A percentile compares a stretch with the other conserved stretches of the same genome.
Evolutionary conservation across 64 coral and sea anemone genomes (phyloP).

Genomic region (Pachyseris speciosa): DNA sequence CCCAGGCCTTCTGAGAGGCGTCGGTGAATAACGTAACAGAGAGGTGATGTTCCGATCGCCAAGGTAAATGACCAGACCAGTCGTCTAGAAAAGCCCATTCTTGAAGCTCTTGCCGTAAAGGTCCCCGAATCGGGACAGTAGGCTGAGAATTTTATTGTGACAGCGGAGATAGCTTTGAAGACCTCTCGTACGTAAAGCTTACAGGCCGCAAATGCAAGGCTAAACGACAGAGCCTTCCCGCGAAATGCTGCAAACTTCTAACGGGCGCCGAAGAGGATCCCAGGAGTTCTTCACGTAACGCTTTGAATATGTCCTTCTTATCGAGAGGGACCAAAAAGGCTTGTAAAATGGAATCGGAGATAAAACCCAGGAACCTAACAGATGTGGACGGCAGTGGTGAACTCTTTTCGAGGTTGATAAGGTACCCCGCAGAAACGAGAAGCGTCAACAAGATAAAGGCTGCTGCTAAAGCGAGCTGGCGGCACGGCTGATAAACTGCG

Average conservation of each 20-base stretch:
- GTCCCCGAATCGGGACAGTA: neutral
- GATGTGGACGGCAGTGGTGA: slow-evolving; percentile 8
- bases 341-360: slow-evolving; percentile 46
- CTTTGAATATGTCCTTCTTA: neutral
- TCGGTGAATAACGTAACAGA: slow-evolving; percentile 5
- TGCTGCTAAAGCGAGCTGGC: slow-evolving; percentile 2
- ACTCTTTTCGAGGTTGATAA: slow-evolving; percentile 32
- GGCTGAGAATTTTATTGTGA: neutral
- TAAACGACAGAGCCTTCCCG: slow-evolving; percentile 37
- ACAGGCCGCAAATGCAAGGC: slow-evolving; percentile 12
- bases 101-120: neutral
- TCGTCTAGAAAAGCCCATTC: slow-evolving; percentile 60
- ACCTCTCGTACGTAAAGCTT: slow-evolving; percentile 47
- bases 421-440: slow-evolving; percentile 44
- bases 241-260: slow-evolving; percentile 5
- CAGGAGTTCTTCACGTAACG: neutral
- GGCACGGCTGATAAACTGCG: neutral
- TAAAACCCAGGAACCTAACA: slow-evolving; percentile 61
- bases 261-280: neutral
- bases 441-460: neutral
- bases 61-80: slow-evolving; percentile 28
- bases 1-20: too few relatives aligned
- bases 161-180: slow-evolving; percentile 23
- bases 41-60: slow-evolving; percentile 37
- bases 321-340: slow-evolving; percentile 18